A percentile compares a stretch with the other conserved stretches of the same genome.
phyloP scores from a whole-genome alignment of 2,113 vertebrate species.

The Formicarius rufipectus region DNA sequence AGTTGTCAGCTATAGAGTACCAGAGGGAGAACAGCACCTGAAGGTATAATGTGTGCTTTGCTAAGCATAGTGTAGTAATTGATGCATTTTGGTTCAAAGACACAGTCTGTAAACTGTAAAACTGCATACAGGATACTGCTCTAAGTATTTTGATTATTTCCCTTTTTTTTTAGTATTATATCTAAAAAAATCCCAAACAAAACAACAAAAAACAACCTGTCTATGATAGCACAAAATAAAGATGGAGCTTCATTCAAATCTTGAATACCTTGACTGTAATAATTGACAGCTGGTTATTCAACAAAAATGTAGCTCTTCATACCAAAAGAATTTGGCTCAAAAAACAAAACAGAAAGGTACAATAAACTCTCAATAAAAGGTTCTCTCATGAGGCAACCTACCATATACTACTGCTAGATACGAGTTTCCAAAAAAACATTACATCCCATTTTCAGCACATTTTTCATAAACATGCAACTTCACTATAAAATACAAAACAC shows the following conservation, averaged over 20 bases:
- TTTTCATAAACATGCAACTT: conserved; percentile 82
- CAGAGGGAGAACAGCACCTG: conserved; percentile 59
- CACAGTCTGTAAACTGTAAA: conserved; percentile 67
- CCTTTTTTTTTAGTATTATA: conserved; percentile 18
- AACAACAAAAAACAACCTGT: not conserved
- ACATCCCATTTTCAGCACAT: conserved; percentile 79
- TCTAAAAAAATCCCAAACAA: not conserved
- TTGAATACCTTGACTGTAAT: conserved; percentile 33
- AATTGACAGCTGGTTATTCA: conserved; percentile 45
- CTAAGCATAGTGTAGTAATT: conserved; percentile 32
- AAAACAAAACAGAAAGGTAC: conserved; percentile 70
- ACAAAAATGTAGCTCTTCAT: conserved; percentile 50
- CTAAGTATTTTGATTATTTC: conserved; percentile 8
- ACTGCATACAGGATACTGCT: conserved; percentile 64
- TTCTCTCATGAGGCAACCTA: conserved; percentile 74
- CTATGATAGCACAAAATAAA: conserved; percentile 52
- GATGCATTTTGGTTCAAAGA: conserved; percentile 73
- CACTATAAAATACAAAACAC: conserved; percentile 84
- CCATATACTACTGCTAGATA: conserved; percentile 77
- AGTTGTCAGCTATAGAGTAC: conserved; percentile 26
- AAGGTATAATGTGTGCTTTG: conserved; percentile 51
- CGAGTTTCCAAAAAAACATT: conserved; percentile 78
- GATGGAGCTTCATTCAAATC: conserved; percentile 51
- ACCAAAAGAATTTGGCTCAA: conserved; percentile 68
- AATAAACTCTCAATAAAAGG: conserved; percentile 78